These are phyloP conservation scores for Pangasius sanitwongsei DNA, from an alignment of 2,797 vertebrate species.

Conservation along the genomic window DNA sequence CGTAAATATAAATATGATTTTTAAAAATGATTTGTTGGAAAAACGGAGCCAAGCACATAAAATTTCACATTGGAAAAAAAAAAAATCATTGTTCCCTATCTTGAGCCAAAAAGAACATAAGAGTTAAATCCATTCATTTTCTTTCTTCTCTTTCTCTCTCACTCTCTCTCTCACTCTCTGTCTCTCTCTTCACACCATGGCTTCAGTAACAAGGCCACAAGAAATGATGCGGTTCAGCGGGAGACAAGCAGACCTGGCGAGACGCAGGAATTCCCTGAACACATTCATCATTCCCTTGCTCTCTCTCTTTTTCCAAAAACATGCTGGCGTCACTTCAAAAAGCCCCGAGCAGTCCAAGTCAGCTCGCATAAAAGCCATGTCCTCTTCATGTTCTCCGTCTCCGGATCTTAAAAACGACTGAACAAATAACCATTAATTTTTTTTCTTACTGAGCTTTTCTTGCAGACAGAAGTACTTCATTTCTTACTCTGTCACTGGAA, in stretches of 20 bases:
- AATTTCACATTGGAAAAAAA: neutral
- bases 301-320: conserved; percentile 40
- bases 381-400: conserved; percentile 47
- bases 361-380: conserved; percentile 42
- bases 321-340: conserved; percentile 48
- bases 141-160: neutral
- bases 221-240: conserved; percentile 54
- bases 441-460: neutral
- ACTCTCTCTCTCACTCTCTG: conserved; percentile 16
- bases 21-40: neutral
- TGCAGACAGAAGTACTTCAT: conserved; percentile 31
- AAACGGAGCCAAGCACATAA: neutral
- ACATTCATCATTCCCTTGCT: conserved; percentile 46
- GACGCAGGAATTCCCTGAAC: conserved; percentile 53
- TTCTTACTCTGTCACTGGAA: conserved; percentile 23
- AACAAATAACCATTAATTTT: conserved; percentile 53
- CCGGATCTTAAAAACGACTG: conserved; percentile 51
- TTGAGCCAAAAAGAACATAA: neutral
- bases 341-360: conserved; percentile 32
- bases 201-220: conserved; percentile 54
- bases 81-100: neutral
- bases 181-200: conserved; percentile 37
- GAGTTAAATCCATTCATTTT: neutral
- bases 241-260: conserved; percentile 52
- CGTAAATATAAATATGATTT: neutral